These are phyloP conservation scores for Hedychridium roseum DNA, from an alignment of 2,888 invertebrate species.

Conservation along the genomic window DNA sequence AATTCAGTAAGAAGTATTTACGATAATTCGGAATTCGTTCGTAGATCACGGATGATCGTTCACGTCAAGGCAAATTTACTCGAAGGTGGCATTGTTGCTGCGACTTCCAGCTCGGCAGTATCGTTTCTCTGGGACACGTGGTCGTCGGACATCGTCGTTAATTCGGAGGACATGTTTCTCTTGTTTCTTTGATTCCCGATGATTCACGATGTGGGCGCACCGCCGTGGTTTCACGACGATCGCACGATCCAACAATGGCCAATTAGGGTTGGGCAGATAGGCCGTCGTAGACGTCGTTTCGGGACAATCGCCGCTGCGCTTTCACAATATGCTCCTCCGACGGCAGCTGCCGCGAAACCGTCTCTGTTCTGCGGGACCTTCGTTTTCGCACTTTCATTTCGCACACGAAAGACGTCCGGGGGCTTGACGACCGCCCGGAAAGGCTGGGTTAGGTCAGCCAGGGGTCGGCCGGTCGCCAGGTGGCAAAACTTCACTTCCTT, in stretches of 20 bases:
- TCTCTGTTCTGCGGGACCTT: constrained; percentile 17
- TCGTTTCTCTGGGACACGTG: not conserved
- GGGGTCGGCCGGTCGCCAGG: constrained; percentile 20
- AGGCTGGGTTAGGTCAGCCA: constrained; percentile 23
- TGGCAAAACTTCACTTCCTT: constrained; percentile 11
- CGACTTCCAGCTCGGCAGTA: not conserved
- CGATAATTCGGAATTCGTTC: too few species aligned
- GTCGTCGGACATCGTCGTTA: not conserved
- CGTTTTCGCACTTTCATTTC: constrained; percentile 15
- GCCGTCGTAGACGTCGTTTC: constrained; percentile 22
- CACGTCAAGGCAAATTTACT: not conserved
- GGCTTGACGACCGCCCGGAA: constrained; percentile 15
- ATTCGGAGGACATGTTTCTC: not conserved
- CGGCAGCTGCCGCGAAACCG: constrained; percentile 29
- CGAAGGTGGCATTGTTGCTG: not conserved
- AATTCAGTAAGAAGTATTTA: too few species aligned
- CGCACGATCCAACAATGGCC: constrained; percentile 27
- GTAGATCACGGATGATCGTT: not conserved
- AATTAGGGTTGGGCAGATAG: constrained; percentile 29
- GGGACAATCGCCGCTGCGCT: constrained; percentile 32
- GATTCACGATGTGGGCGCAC: constrained; percentile 4
- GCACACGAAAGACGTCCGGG: constrained; percentile 20
- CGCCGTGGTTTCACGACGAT: not conserved
- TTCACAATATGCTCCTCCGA: constrained; percentile 33
- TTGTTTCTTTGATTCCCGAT: constrained; percentile 7